These are phyloP conservation scores for Andrena bucephala DNA, from an alignment of 2,888 invertebrate genomes.

Conservation along the genomic window DNA sequence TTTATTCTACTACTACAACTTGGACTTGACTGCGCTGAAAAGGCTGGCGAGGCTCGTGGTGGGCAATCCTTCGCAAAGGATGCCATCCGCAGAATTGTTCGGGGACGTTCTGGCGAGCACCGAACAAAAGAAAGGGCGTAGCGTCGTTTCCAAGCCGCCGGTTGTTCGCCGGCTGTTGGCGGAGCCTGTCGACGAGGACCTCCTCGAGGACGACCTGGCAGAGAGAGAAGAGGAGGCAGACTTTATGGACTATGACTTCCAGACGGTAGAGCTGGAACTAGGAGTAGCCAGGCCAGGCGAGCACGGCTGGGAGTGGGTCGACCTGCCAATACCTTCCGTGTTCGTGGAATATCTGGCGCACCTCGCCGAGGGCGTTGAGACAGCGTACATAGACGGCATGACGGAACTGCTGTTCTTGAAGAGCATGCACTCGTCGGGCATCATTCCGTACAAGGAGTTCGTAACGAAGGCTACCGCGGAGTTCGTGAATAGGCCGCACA, in stretches of 20 bases:
- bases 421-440: conserved; percentile 86
- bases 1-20: conserved; percentile 87
- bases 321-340: conserved; percentile 83
- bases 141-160: conserved; percentile 14
- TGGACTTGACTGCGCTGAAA: conserved; percentile 87
- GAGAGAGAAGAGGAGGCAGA: background rate
- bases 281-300: conserved; percentile 68
- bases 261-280: background rate
- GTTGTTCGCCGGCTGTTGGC: conserved; percentile 32
- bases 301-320: conserved; percentile 84
- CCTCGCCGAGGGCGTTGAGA: conserved; percentile 86
- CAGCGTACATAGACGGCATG: conserved; percentile 86
- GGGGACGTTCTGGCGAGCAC: conserved; percentile 82
- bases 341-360: conserved; percentile 85
- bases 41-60: conserved; percentile 86
- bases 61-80: conserved; percentile 83
- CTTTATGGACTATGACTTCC: background rate
- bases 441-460: conserved; percentile 87
- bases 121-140: background rate
- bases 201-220: conserved; percentile 15
- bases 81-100: conserved; percentile 84
- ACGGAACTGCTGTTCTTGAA: conserved; percentile 87
- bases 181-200: background rate
- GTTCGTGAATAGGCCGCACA: conserved; percentile 86
- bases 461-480: conserved; percentile 86